A percentile compares a stretch with the other conserved stretches of the same genome.
phyloP scores from a whole-genome alignment of 2,888 invertebrate genomes.

The Eristalis intricaria region DNA sequence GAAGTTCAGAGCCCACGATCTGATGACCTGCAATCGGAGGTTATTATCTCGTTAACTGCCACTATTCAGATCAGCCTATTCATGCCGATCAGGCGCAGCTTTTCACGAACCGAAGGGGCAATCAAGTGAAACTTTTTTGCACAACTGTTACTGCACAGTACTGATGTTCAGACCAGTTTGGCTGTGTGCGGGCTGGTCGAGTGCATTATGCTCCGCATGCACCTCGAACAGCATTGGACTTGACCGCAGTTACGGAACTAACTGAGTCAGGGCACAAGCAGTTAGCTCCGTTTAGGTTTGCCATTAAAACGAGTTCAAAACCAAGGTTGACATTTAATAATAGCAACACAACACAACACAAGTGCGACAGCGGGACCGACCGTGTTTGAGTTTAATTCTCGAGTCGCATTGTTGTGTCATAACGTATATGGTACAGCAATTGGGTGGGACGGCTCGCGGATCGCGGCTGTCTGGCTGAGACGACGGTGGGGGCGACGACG shows the following conservation, averaged over 20 bases:
- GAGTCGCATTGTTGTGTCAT: slow-evolving; percentile 53
- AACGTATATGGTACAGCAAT: slow-evolving; percentile 17
- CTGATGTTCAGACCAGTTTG: slow-evolving; percentile 34
- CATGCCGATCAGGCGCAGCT: not conserved
- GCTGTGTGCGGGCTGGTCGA: slow-evolving; percentile 1
- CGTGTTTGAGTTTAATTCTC: slow-evolving; percentile 42
- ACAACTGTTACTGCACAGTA: slow-evolving; percentile 5
- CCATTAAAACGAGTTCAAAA: slow-evolving; percentile 70
- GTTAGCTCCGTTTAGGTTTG: slow-evolving; percentile 71
- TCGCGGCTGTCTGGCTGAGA: not conserved
- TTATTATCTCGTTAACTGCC: not conserved
- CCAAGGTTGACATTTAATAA: slow-evolving; percentile 69
- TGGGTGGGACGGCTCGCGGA: not conserved
- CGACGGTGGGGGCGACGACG: not conserved
- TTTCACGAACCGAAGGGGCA: not conserved
- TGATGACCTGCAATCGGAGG: too few relatives aligned
- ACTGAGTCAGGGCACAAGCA: slow-evolving; percentile 70
- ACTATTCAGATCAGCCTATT: not conserved
- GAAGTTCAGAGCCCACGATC: too few relatives aligned
- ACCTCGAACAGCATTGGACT: slow-evolving; percentile 70
- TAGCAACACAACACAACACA: slow-evolving; percentile 5
- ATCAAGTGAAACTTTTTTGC: slow-evolving; percentile 21
- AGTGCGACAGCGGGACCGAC: slow-evolving; percentile 34
- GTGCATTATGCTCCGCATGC: slow-evolving; percentile 67
- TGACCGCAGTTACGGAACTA: slow-evolving; percentile 72